Base-by-base conservation (phyloP, 2,113 vertebrate genomes). In the Strix uralensis region DNA sequence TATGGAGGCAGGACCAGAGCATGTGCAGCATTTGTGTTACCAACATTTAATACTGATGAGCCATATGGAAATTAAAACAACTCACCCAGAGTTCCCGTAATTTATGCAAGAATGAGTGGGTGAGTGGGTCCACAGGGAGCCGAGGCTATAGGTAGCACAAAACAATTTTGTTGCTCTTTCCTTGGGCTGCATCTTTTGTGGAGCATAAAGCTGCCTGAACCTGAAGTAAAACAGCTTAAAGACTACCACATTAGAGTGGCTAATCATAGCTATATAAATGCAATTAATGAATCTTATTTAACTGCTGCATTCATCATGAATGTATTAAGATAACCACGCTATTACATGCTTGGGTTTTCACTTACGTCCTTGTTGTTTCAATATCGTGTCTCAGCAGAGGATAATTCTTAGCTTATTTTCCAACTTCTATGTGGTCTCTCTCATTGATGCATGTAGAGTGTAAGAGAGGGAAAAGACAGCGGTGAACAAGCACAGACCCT, bases 361-460 rank as follows among this genome's bases (percentile, higher is more conserved):
- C 72, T 92, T 90, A 57, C 0, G 2, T 83, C 63, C 72, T 54
- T 80, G 34, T 57, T 91, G 40, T 81, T 95, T 92, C 82, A 74
- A 15, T 83, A 73, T 14, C 1, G 0, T 90, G 92, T 90, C 59
- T 92, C 73, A 84, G 44, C 3, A 3, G 7, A 65, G 10, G 66
- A 88, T 88, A 73, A 88, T 67, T 88, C 65, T 72, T 72, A 67
- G 61, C 16, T 92, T 67, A 59, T 91, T 94, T 81, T 92, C 52
- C 69, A 89, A 0, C 4, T 71, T 73, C 85, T 90, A 52, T 90
- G 75, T 75, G 59, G 47, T 88, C 36, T 86, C 13, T 88, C 10
- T 58, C 42, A 34, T 25, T 84, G 72, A 88, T 86, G 32, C 46
- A 52, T 8, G 22, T 27, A 51, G 59, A 29, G 19, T 15, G 19